Percentiles rank a stretch among this genome's conserved stretches.
phyloP scores from a whole-genome alignment of 2,113 vertebrate species.

The Macquaria australasica region DNA sequence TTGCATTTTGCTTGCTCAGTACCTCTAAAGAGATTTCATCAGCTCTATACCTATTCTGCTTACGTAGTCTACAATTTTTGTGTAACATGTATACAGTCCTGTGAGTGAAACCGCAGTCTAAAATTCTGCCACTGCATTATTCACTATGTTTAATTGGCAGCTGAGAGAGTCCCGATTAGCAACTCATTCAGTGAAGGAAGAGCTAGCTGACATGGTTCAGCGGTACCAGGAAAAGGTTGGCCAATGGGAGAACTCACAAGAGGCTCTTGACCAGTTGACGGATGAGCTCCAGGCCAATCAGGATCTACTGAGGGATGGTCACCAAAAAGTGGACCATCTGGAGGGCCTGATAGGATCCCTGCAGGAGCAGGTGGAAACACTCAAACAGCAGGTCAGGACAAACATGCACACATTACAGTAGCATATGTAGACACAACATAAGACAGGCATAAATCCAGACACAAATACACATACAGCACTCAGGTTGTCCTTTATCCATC shows the following conservation, averaged over 20 bases:
- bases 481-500: background rate
- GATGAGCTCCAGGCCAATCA: constrained; percentile 76
- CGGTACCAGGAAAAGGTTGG: constrained; percentile 74
- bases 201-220: constrained; percentile 72
- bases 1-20: background rate
- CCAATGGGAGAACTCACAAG: constrained; percentile 79
- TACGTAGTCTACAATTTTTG: background rate
- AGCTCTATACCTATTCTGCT: background rate
- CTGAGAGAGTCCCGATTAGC: constrained; percentile 62
- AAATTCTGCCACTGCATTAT: background rate
- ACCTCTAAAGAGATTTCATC: background rate
- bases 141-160: constrained; percentile 30
- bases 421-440: background rate
- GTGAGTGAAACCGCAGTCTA: background rate
- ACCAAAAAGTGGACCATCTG: constrained; percentile 60
- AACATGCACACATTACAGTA: background rate
- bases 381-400: constrained; percentile 72
- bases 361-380: constrained; percentile 53
- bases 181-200: constrained; percentile 55
- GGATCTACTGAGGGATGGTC: constrained; percentile 65
- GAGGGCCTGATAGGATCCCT: constrained; percentile 58
- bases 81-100: background rate
- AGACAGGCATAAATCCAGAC: constrained; percentile 2
- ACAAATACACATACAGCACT: background rate
- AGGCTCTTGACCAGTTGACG: constrained; percentile 76